Base-by-base conservation (phyloP, 1,140 invertebrate genomes). In the Drosophila seguyi region DNA sequence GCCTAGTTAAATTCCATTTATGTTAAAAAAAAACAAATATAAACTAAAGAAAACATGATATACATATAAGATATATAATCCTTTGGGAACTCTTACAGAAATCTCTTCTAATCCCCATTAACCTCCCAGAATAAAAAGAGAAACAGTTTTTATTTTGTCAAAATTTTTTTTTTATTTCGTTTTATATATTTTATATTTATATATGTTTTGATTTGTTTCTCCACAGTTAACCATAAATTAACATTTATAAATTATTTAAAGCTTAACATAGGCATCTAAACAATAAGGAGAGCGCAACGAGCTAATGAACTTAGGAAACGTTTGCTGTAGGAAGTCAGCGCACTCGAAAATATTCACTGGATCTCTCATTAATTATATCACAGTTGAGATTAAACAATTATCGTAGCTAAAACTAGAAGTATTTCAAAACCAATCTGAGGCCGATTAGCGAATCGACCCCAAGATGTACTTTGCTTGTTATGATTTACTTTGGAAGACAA, bases 401-500 rank as follows among this genome's bases (percentile, higher is more conserved):
- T 71, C 60, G 27, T 45, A 36, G 47, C 66, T 72, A 58, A 65
- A 36, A 55, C 66, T 82, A 75, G 52, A 79, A 67, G 57, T 80
- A 88, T 77, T 71, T 80, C 39, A 80, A 84, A 88, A 74, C 69
- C 73, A 81, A 80, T 73, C 47, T 44, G 75, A 74, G 68, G 52
- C 41, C 63, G 45, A 82, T 72, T 72, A 67, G 50, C n/a, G 20
- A 62, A 55, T 71, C 59, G 42, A 55, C 20, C 36, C n/a, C 50
- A 38, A 38, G n/a, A 42, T n/a, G 38, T 18, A 56, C 63, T 60
- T 47, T 13, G 47, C 36, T 38, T 67, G 55, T 45, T 53, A 47
- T 69, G 79, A 77, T 77, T 90, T 90, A 83, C 84, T 88, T 90
- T 85, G 84, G 84, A 90, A 88, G 84, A 88, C 84, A 88, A 85